Conservation (phyloP, 1,140 invertebrate species). For the Apis cerana region DNA sequence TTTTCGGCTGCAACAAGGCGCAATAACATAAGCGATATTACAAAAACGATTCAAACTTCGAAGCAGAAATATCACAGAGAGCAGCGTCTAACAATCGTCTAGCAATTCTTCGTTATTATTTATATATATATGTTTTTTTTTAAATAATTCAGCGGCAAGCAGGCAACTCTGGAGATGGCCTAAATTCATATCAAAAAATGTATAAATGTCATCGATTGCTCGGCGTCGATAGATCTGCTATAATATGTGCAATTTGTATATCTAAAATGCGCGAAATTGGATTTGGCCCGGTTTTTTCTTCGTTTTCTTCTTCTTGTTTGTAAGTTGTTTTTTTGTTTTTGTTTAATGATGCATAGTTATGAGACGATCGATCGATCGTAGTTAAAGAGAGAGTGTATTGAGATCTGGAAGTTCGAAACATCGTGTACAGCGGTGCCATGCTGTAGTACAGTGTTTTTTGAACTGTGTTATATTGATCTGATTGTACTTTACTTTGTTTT, state of each 20-base stretch:
- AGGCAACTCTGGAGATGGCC: slow-evolving; percentile 82
- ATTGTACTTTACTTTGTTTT: background rate
- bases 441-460: slow-evolving; percentile 44
- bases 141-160: slow-evolving; percentile 62
- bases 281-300: background rate
- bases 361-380: slow-evolving; percentile 13
- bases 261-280: slow-evolving; percentile 34
- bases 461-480: background rate
- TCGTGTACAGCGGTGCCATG: slow-evolving; percentile 59
- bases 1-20: slow-evolving; percentile 14
- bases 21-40: slow-evolving; percentile 14
- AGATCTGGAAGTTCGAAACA: slow-evolving; percentile 40
- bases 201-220: slow-evolving; percentile 73
- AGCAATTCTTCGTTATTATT: slow-evolving; percentile 24
- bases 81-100: slow-evolving; percentile 25
- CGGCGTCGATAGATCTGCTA: slow-evolving; percentile 68
- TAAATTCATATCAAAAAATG: slow-evolving; percentile 69
- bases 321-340: background rate
- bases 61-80: slow-evolving; percentile 33
- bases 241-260: slow-evolving; percentile 62
- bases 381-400: background rate
- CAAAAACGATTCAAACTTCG: slow-evolving; percentile 13
- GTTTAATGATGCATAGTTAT: slow-evolving; percentile 52
- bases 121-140: background rate
- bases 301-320: background rate